Percentiles rank a stretch among this genome's conserved stretches.
phyloP scores from a whole-genome alignment of 2,113 vertebrate species.

The Narcine bancroftii region DNA sequence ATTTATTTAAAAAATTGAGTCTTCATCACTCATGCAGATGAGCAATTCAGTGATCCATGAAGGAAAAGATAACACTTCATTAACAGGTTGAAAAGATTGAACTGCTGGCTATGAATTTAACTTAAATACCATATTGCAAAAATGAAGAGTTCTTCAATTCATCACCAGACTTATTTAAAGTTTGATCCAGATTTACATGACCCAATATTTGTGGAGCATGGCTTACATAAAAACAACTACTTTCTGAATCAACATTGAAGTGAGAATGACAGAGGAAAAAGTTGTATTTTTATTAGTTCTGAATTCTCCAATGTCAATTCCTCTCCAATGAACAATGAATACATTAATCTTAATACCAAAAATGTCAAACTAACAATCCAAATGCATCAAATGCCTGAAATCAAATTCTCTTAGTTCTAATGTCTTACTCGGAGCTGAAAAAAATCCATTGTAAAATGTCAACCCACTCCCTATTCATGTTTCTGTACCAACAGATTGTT shows the following conservation, averaged over 20 bases:
- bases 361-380: not conserved
- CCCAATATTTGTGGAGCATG: not conserved
- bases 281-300: not conserved
- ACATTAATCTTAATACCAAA: not conserved
- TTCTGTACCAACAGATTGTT: not conserved
- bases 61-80: not conserved
- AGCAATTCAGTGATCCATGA: not conserved
- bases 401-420: constrained; percentile 8
- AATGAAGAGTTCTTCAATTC: not conserved
- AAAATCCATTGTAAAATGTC: not conserved
- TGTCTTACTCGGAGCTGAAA: not conserved
- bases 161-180: not conserved
- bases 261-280: not conserved
- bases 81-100: not conserved
- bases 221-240: not conserved
- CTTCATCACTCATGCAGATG: not conserved
- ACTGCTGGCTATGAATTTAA: not conserved
- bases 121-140: not conserved
- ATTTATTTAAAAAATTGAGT: not conserved
- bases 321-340: not conserved
- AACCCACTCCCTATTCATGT: not conserved
- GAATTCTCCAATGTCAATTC: not conserved
- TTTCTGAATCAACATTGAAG: not conserved
- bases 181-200: not conserved
- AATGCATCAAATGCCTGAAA: not conserved